Conservation (phyloP, 2,888 invertebrate genomes). For the Cerastis leucographa region DNA sequence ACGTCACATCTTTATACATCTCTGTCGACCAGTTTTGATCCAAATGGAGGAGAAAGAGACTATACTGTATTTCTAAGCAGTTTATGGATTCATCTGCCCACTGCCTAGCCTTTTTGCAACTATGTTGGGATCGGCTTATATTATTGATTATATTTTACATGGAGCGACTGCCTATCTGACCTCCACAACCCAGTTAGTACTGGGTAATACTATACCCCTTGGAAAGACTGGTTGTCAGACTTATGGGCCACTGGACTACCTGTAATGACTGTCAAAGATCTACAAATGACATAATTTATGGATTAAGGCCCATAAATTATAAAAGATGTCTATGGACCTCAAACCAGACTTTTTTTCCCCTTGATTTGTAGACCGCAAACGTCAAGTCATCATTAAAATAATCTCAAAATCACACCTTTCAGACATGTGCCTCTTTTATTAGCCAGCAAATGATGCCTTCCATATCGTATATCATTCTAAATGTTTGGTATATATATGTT, state of each 20-base stretch:
- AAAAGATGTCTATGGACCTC: neutral
- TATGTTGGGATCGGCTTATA: neutral
- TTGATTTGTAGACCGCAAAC: neutral
- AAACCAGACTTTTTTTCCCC: neutral
- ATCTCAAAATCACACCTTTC: constrained; percentile 23
- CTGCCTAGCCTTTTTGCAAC: neutral
- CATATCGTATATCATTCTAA: constrained; percentile 48
- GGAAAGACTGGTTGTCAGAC: neutral
- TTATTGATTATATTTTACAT: neutral
- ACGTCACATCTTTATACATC: neutral
- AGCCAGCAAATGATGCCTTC: constrained; percentile 31
- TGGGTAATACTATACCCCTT: neutral
- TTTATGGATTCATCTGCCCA: neutral
- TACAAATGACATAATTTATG: neutral
- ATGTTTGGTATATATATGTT: constrained; percentile 61
- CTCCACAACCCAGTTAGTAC: neutral
- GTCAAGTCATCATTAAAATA: constrained; percentile 18
- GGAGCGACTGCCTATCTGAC: neutral
- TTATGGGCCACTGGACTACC: neutral
- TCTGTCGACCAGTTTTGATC: neutral
- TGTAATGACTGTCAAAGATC: neutral
- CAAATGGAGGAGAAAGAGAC: neutral
- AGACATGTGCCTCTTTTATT: constrained; percentile 29
- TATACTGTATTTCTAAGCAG: neutral
- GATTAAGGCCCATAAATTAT: neutral